Evolutionary conservation across 2,797 vertebrate species (phyloP).

Genomic region (Pangasius djambal): DNA sequence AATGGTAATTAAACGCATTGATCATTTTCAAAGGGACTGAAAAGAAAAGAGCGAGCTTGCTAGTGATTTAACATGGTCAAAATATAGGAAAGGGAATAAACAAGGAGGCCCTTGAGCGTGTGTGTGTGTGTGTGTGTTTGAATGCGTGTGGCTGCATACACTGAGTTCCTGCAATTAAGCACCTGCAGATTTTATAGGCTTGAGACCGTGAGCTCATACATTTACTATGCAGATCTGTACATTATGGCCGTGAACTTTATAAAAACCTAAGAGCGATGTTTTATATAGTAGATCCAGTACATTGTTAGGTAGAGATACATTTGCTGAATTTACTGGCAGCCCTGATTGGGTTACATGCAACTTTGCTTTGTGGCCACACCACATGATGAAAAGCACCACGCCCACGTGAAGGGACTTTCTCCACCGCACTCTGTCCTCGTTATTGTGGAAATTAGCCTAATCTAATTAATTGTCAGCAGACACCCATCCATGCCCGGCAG

Average conservation of each 20-base stretch:
- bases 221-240: neutral
- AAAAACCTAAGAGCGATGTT: neutral
- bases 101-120: neutral
- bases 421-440: slow-evolving; percentile 87
- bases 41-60: neutral
- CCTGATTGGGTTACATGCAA: neutral
- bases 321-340: neutral
- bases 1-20: neutral
- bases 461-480: slow-evolving; percentile 89
- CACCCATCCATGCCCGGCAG: slow-evolving; percentile 86
- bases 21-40: neutral
- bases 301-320: neutral
- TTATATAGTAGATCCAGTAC: neutral
- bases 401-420: slow-evolving; percentile 75
- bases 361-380: neutral
- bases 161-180: slow-evolving; percentile 4
- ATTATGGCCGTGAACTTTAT: neutral
- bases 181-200: slow-evolving; percentile 7
- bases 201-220: neutral
- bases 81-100: neutral
- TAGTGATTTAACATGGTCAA: neutral
- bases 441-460: slow-evolving; percentile 89
- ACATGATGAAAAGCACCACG: slow-evolving; percentile 10
- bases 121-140: neutral
- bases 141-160: neutral